These are phyloP conservation scores for Macrostomum cliftonense DNA, from an alignment of 2,888 invertebrate genomes.

Conservation along the genomic window DNA sequence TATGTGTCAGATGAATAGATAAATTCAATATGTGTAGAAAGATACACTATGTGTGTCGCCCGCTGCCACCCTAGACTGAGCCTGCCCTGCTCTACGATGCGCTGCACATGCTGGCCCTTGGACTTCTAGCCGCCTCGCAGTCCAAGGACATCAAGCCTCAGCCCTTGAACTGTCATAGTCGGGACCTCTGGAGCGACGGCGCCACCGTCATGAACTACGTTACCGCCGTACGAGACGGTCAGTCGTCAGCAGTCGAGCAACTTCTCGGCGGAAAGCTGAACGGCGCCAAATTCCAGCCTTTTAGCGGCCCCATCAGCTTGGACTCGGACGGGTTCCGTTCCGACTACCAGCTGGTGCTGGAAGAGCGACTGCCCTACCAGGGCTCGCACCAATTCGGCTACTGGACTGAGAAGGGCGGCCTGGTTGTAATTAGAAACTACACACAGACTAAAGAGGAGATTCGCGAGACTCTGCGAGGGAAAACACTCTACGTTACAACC, in stretches of 20 bases:
- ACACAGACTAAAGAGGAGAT: constrained; percentile 1
- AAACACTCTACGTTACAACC: constrained; percentile 2
- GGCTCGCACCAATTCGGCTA: neutral
- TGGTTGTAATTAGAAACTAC: neutral
- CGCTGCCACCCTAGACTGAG: neutral
- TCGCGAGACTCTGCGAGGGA: neutral
- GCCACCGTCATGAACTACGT: neutral
- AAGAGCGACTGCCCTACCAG: neutral
- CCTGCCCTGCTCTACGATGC: constrained; percentile 1
- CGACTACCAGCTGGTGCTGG: too few species aligned
- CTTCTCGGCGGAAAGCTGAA: too few species aligned
- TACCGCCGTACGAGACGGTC: neutral
- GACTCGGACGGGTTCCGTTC: too few species aligned
- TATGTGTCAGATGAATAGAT: too few species aligned
- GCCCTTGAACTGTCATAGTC: neutral
- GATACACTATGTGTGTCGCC: too few species aligned
- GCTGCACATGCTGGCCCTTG: neutral
- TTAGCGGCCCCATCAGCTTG: too few species aligned
- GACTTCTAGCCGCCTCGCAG: neutral
- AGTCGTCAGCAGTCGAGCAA: too few species aligned
- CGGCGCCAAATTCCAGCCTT: too few species aligned
- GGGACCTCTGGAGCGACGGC: neutral
- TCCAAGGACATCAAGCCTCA: neutral
- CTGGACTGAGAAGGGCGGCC: neutral
- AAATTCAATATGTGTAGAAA: too few species aligned